Conservation (phyloP, 2,888 invertebrate species). For the Zonitis immaculata region DNA sequence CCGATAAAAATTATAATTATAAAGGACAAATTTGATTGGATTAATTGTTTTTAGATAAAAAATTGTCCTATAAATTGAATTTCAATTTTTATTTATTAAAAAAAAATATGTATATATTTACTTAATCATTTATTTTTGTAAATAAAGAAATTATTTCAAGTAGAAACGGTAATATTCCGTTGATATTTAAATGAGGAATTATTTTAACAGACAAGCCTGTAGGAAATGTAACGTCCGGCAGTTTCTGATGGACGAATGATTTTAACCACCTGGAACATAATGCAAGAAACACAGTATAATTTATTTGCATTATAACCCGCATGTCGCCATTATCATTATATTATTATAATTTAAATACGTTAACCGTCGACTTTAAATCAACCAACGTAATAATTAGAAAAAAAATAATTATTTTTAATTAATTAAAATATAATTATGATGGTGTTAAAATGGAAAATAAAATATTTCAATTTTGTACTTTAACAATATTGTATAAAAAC, state of each 20-base stretch:
- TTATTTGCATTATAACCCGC: slow-evolving; percentile 16
- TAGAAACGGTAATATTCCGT: slow-evolving; percentile 6
- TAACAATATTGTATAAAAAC: too few species aligned
- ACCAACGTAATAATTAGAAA: not conserved
- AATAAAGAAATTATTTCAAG: not conserved
- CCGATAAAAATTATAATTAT: too few species aligned
- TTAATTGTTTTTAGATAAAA: too few species aligned
- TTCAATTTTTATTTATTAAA: too few species aligned
- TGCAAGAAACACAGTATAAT: slow-evolving; percentile 12
- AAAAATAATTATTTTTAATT: not conserved
- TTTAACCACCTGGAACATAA: slow-evolving; percentile 78
- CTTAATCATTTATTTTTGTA: too few species aligned
- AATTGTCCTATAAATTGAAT: too few species aligned
- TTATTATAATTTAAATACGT: not conserved
- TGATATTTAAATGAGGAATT: slow-evolving; percentile 13
- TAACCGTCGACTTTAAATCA: not conserved
- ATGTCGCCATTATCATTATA: not conserved
- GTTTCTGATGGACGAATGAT: slow-evolving; percentile 98
- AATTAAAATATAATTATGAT: not conserved
- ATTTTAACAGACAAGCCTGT: slow-evolving; percentile 80
- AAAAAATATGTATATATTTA: too few species aligned
- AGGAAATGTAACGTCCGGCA: slow-evolving; percentile 97
- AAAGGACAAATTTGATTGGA: too few species aligned
- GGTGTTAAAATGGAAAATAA: too few species aligned
- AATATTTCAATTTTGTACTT: too few species aligned